Evolutionary conservation across 2,797 vertebrate genomes (phyloP).

Genomic region (Chrosomus eos): DNA sequence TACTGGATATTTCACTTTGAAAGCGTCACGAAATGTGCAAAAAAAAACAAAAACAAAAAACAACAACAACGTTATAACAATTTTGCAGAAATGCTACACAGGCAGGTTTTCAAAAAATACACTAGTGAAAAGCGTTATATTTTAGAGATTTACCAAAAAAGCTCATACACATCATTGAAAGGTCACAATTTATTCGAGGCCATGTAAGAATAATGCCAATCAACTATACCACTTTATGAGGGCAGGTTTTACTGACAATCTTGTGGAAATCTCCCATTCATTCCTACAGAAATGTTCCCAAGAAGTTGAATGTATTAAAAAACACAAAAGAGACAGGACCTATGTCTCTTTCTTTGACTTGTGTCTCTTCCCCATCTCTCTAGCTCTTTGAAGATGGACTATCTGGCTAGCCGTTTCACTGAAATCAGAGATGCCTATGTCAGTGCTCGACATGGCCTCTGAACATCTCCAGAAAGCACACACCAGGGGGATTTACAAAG

Average conservation of each 20-base stretch:
- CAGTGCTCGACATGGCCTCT: background rate
- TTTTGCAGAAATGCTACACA: too few species aligned
- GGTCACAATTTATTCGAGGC: background rate
- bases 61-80: too few species aligned
- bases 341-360: background rate
- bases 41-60: too few species aligned
- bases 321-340: background rate
- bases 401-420: conserved; percentile 17
- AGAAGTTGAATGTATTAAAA: background rate
- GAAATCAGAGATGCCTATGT: conserved; percentile 35
- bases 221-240: background rate
- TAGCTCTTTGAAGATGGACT: background rate
- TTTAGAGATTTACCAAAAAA: background rate
- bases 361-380: background rate
- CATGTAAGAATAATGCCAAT: background rate
- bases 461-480: conserved; percentile 24
- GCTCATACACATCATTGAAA: background rate
- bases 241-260: background rate
- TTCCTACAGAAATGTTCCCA: background rate
- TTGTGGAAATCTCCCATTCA: background rate
- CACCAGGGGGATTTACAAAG: conserved; percentile 42
- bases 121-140: background rate
- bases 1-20: background rate
- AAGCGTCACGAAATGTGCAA: background rate
- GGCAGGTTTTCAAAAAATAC: background rate